Percentiles rank a stretch among this genome's conserved stretches.
Evolutionary conservation across 2,113 vertebrate genomes (phyloP).

Genomic region (Solea solea): DNA sequence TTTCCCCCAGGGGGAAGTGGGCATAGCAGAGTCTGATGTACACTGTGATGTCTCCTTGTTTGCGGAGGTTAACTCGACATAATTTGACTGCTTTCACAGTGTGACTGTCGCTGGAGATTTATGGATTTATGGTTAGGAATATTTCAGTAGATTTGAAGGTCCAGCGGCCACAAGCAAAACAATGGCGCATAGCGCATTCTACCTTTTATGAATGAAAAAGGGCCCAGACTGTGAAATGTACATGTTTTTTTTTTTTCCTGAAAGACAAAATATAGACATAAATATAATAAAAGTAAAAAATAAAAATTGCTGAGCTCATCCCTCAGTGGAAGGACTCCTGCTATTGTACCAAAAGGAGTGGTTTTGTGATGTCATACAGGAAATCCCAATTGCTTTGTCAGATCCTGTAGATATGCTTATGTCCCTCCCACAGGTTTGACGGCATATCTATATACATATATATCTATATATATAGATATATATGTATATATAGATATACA

Average conservation of each 20-base stretch:
- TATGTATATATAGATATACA: too few relatives aligned
- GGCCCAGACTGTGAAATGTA: constrained; percentile 1
- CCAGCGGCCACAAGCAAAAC: constrained; percentile 34
- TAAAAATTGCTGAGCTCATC: neutral
- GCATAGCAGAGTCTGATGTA: constrained; percentile 61
- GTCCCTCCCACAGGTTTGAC: too few relatives aligned
- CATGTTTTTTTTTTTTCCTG: neutral
- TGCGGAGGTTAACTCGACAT: constrained; percentile 52
- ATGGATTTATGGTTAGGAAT: constrained; percentile 23
- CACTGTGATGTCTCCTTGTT: constrained; percentile 61
- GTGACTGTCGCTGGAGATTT: constrained; percentile 45
- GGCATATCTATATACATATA: too few relatives aligned
- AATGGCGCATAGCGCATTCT: constrained; percentile 17
- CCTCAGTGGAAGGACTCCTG: neutral
- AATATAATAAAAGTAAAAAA: neutral
- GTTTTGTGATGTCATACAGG: constrained; percentile 66
- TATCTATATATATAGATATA: too few relatives aligned
- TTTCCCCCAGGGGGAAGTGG: constrained; percentile 70
- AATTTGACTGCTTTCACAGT: constrained; percentile 42
- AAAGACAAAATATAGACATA: neutral
- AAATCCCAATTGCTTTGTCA: constrained; percentile 46
- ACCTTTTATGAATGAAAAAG: constrained; percentile 36
- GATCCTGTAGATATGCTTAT: constrained; percentile 41
- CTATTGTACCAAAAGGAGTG: constrained; percentile 24
- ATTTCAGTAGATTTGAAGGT: constrained; percentile 52